phyloP scores from a whole-genome alignment of 1,140 invertebrate species.

The Trichonephila clavipes region DNA sequence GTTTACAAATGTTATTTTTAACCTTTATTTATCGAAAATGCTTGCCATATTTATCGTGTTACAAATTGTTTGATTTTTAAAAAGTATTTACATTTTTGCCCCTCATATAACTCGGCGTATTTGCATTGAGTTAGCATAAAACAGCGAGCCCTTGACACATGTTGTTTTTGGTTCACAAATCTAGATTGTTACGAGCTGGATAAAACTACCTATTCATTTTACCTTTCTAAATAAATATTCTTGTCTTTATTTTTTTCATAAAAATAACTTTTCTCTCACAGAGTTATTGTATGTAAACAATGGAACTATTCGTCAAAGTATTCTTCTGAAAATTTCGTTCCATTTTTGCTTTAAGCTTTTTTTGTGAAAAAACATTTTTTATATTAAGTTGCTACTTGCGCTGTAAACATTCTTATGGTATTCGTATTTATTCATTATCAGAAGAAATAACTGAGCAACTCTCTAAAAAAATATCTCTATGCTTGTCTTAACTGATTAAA shows the following conservation, averaged over 20 bases:
- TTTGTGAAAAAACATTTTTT: not conserved
- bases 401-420: too few species aligned
- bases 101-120: too few species aligned
- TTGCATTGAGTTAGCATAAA: not conserved
- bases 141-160: not conserved
- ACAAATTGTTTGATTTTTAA: too few species aligned
- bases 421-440: too few species aligned
- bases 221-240: not conserved
- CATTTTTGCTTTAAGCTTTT: not conserved
- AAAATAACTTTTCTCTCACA: not conserved
- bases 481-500: too few species aligned
- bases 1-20: too few species aligned
- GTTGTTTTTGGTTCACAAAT: not conserved
- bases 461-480: too few species aligned
- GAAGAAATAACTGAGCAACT: too few species aligned
- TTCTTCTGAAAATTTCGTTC: not conserved
- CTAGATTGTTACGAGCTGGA: slow-evolving; percentile 4
- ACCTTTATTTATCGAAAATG: too few species aligned
- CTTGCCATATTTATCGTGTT: too few species aligned
- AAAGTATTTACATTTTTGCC: too few species aligned
- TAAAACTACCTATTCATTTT: slow-evolving; percentile 3
- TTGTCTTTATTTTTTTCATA: not conserved
- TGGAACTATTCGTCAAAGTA: slow-evolving; percentile 1
- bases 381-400: too few species aligned
- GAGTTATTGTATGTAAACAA: not conserved